A percentile compares a stretch with the other conserved stretches of the same genome.
These are phyloP conservation scores for Cecropterus lyciades DNA, from an alignment of 1,140 invertebrate species.

Conservation along the genomic window DNA sequence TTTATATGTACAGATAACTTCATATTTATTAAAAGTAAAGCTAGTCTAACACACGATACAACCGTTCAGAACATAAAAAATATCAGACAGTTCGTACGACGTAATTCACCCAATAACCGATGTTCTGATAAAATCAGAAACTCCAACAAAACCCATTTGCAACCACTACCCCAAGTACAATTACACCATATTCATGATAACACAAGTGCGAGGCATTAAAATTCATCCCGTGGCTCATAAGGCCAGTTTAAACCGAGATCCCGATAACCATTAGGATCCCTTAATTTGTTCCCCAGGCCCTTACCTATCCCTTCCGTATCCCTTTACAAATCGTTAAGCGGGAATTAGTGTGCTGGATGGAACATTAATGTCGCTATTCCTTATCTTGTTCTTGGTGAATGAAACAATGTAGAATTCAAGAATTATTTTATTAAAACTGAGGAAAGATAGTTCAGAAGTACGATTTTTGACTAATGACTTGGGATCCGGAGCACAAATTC, in stretches of 20 bases:
- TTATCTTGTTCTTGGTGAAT: background rate
- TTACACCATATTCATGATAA: conserved; percentile 33
- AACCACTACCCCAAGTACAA: conserved; percentile 30
- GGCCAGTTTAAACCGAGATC: conserved; percentile 62
- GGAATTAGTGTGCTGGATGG: conserved; percentile 53
- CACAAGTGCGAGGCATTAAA: conserved; percentile 60
- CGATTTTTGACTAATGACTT: too few relatives aligned
- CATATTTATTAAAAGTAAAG: too few relatives aligned
- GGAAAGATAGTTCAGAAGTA: too few relatives aligned
- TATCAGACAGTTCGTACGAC: too few relatives aligned
- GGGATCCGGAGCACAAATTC: too few relatives aligned
- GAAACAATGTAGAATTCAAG: background rate
- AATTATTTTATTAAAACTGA: too few relatives aligned
- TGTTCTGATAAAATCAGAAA: conserved; percentile 13
- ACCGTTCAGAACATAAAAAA: too few relatives aligned
- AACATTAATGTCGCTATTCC: background rate
- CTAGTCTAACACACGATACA: too few relatives aligned
- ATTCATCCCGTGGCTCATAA: conserved; percentile 69
- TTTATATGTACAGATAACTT: too few relatives aligned
- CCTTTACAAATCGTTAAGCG: conserved; percentile 76
- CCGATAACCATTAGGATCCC: conserved; percentile 80
- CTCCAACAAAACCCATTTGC: conserved; percentile 17
- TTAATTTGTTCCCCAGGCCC: conserved; percentile 75
- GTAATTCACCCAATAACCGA: too few relatives aligned
- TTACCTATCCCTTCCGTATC: conserved; percentile 80